Conservation (phyloP, 2,113 vertebrate species). For the Gadus chalcogrammus region DNA sequence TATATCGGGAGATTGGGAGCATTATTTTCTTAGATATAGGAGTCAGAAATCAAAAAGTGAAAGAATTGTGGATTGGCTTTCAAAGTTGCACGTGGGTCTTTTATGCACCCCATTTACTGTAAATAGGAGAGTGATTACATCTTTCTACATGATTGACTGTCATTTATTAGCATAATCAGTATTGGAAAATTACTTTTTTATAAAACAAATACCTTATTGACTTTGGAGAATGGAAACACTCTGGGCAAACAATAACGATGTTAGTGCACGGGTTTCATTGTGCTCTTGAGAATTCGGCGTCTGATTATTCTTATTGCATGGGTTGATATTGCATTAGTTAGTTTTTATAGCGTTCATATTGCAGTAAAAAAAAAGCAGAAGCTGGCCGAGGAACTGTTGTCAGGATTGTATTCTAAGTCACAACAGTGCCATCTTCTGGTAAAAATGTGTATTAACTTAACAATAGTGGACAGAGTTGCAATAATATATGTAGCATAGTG, state of each 20-base stretch:
- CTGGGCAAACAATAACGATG: constrained; percentile 45
- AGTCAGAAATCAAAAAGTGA: not conserved
- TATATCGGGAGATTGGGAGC: not conserved
- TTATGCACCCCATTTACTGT: constrained; percentile 45
- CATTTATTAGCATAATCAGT: constrained; percentile 52
- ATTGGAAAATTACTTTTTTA: constrained; percentile 52
- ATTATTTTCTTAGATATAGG: not conserved
- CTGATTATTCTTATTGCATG: constrained; percentile 32
- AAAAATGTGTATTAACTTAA: not conserved
- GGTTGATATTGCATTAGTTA: constrained; percentile 28
- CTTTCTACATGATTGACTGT: constrained; percentile 62
- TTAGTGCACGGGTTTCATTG: constrained; percentile 24
- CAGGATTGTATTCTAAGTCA: constrained; percentile 28
- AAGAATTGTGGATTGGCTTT: not conserved
- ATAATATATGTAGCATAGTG: too few species aligned
- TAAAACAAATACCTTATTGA: constrained; percentile 49
- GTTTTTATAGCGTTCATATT: not conserved
- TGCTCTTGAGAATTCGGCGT: constrained; percentile 44
- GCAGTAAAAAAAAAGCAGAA: too few species aligned
- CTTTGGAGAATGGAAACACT: constrained; percentile 52
- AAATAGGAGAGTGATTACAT: constrained; percentile 65
- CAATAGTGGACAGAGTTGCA: too few species aligned
- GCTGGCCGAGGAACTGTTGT: too few species aligned
- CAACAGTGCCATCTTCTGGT: constrained; percentile 73
- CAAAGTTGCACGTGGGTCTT: constrained; percentile 36